Percentiles rank a stretch among this genome's conserved stretches.
phyloP scores from a whole-genome alignment of 1,140 invertebrate species.

The Hestina assimilis region DNA sequence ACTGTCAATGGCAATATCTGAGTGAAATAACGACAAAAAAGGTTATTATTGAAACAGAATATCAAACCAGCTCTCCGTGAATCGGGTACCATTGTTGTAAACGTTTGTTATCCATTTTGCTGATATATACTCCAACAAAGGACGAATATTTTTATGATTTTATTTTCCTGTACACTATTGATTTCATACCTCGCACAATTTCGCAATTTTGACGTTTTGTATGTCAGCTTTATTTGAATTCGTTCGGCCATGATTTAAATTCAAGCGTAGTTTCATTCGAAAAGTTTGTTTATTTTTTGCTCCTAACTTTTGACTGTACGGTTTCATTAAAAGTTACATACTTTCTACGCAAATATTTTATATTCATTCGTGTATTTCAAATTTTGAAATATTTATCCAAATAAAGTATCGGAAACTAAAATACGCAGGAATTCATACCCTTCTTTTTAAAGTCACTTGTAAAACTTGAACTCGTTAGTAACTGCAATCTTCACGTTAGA shows the following conservation, averaged over 20 bases:
- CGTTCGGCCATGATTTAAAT: not conserved
- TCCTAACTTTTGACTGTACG: no score
- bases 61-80: not conserved
- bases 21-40: no score
- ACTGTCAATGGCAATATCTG: no score
- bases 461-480: no score
- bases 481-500: no score
- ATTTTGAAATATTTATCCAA: no score
- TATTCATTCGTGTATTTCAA: no score
- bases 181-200: not conserved
- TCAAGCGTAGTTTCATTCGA: not conserved
- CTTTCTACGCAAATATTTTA: no score
- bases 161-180: constrained; percentile 1
- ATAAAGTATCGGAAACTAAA: no score
- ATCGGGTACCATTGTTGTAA: not conserved
- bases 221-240: constrained; percentile 5
- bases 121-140: not conserved
- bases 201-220: not conserved
- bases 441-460: no score
- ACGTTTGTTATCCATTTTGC: not conserved
- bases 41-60: not conserved
- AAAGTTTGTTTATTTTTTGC: not conserved
- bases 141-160: not conserved
- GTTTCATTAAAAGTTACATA: no score
- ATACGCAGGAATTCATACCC: no score